Base-by-base conservation (phyloP, 2,113 vertebrate species). In the Elachura formosa region DNA sequence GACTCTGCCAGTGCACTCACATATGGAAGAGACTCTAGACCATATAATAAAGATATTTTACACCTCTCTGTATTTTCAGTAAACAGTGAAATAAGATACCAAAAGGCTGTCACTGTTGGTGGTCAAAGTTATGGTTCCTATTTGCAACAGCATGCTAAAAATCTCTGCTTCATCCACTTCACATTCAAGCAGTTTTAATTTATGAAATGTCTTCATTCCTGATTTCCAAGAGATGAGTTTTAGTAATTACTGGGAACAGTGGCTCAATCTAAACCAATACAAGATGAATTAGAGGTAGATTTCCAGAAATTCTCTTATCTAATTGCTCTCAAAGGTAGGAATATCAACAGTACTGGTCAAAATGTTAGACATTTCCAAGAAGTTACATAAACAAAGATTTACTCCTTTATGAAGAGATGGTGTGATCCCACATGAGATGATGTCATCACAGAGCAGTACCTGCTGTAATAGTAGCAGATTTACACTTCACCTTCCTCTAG, bases 11-110 rank as follows among this genome's bases (percentile, higher is more conserved):
- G 28, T 48, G 45, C 63, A 71, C 51, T 93, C 84, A 77, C 94
- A 95, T 94, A 94, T 90, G 93, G 93, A 75, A 41, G 24, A 61
- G 43, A 29, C 1, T 29, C 52, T 36, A 90, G 85, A 73, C 0
- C 0, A 63, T 55, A 66, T 43, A 73, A 15, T 78, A 25, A 49
- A 87, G 80, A 89, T 73, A 61, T n/a, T 82, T 91, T 72, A 85
- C 82, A 93, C n/a, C 18, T 89, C 46, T 28, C 73, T 89, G 11
- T 95, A 59, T 91, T 93, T 96, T 84, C 58, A 89, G 66, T 83
- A 89, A 96, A 93, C 81, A 94, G 48, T 43, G 66, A 94, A 92
- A 84, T 34, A 62, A 75, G 45, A 77, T 25, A 83, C 55, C 54
- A 93, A 91, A 91, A 94, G 51, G 40, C 48, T 48, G 38, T 36